These are phyloP conservation scores for Mellilla xanthometata DNA, from an alignment of 2,888 invertebrate genomes.

Conservation along the genomic window DNA sequence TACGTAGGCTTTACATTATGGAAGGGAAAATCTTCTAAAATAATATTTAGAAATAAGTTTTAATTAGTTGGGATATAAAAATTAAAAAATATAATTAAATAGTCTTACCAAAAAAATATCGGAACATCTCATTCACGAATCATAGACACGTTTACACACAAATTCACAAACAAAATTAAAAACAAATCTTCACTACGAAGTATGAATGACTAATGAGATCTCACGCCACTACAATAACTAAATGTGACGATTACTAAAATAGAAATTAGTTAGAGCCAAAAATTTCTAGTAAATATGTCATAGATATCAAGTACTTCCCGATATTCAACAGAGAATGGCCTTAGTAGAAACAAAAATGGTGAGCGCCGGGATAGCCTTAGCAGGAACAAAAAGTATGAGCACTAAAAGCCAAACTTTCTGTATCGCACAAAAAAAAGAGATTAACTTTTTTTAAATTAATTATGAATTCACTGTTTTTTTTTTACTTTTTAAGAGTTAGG, in stretches of 20 bases:
- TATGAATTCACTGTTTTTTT: too few relatives aligned
- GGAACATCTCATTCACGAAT: not conserved
- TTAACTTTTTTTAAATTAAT: too few relatives aligned
- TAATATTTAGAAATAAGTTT: too few relatives aligned
- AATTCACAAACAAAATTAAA: not conserved
- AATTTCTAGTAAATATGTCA: slow-evolving; percentile 12
- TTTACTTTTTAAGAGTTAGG: too few relatives aligned
- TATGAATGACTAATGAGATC: slow-evolving; percentile 11
- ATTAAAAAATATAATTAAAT: too few relatives aligned
- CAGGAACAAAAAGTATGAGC: not conserved
- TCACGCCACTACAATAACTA: slow-evolving; percentile 3
- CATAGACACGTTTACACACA: not conserved
- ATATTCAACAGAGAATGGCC: not conserved
- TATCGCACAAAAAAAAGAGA: too few relatives aligned
- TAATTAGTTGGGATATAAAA: too few relatives aligned
- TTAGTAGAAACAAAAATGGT: too few relatives aligned
- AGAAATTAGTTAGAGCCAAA: slow-evolving; percentile 26
- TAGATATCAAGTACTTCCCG: not conserved
- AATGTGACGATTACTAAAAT: slow-evolving; percentile 21
- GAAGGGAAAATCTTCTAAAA: too few relatives aligned
- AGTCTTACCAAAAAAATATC: slow-evolving; percentile 3
- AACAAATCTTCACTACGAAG: not conserved
- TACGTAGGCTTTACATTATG: too few relatives aligned
- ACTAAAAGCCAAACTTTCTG: too few relatives aligned
- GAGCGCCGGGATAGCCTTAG: not conserved